Evolutionary conservation across 1,140 invertebrate genomes (phyloP).

Genomic region (Anastrepha ludens): DNA sequence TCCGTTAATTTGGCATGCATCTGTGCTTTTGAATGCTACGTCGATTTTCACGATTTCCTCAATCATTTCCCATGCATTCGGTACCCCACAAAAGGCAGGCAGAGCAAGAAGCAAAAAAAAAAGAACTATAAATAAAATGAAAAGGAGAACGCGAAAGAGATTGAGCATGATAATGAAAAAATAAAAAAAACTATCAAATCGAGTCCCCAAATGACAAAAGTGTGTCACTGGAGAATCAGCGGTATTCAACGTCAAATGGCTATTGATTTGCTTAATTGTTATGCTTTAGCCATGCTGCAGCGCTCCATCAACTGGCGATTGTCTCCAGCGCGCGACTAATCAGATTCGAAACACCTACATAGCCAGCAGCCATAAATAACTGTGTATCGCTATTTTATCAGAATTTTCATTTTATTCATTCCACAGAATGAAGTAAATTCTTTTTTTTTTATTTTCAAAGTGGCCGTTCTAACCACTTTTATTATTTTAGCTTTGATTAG

Average conservation of each 20-base stretch:
- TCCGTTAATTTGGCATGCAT: constrained; percentile 40
- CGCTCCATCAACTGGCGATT: constrained; percentile 40
- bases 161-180: too few species aligned
- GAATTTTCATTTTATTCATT: constrained; percentile 13
- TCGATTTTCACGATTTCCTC: constrained; percentile 44
- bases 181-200: not conserved
- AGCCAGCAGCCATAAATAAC: not conserved
- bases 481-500: not conserved
- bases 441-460: not conserved
- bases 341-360: constrained; percentile 49
- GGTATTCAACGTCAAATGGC: constrained; percentile 41
- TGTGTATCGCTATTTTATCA: not conserved
- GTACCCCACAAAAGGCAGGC: not conserved
- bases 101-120: too few species aligned
- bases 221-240: constrained; percentile 47
- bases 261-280: constrained; percentile 45
- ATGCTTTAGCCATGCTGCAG: constrained; percentile 28
- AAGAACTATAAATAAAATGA: not conserved
- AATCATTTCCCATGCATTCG: constrained; percentile 21
- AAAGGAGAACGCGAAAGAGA: not conserved
- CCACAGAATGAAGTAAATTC: not conserved
- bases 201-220: constrained; percentile 51
- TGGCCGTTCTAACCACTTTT: not conserved
- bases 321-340: constrained; percentile 42
- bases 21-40: constrained; percentile 45